Evolutionary conservation across 1,140 invertebrate genomes (phyloP).

Genomic region (Polypedilum vanderplanki): DNA sequence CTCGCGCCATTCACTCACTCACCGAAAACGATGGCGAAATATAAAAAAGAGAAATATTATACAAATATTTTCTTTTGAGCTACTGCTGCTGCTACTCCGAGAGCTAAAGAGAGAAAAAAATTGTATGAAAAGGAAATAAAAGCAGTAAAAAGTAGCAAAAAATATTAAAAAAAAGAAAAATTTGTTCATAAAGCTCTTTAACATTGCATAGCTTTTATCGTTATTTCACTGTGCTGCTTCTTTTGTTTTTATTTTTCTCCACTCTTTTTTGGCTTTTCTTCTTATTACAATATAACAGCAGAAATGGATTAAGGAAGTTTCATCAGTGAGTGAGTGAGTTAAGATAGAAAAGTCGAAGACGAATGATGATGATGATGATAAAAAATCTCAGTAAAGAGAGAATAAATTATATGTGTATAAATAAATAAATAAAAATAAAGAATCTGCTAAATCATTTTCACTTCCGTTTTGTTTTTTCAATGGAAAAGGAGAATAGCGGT

Average conservation of each 20-base stretch:
- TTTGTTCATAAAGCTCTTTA: conserved; percentile 25
- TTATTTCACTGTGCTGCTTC: neutral
- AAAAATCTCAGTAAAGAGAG: neutral
- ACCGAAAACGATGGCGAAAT: conserved; percentile 15
- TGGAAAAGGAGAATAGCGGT: neutral
- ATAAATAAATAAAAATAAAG: neutral
- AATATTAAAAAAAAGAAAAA: neutral
- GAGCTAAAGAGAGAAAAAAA: neutral
- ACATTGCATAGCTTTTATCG: conserved; percentile 26
- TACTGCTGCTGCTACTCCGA: neutral
- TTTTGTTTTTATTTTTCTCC: neutral
- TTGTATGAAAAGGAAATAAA: conserved; percentile 18
- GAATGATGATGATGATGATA: conserved; percentile 18
- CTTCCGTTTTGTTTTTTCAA: neutral
- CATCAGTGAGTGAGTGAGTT: neutral
- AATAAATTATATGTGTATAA: too few relatives aligned
- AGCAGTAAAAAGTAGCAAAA: conserved; percentile 20
- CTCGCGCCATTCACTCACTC: neutral
- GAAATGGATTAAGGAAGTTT: conserved; percentile 26
- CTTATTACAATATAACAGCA: neutral
- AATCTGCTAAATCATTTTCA: conserved; percentile 10
- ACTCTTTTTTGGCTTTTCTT: neutral
- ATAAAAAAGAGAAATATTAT: neutral
- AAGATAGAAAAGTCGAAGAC: conserved; percentile 6
- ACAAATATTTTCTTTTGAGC: neutral